These are phyloP conservation scores for Agrotis ipsilon DNA, from an alignment of 2,888 invertebrate species.

Conservation along the genomic window DNA sequence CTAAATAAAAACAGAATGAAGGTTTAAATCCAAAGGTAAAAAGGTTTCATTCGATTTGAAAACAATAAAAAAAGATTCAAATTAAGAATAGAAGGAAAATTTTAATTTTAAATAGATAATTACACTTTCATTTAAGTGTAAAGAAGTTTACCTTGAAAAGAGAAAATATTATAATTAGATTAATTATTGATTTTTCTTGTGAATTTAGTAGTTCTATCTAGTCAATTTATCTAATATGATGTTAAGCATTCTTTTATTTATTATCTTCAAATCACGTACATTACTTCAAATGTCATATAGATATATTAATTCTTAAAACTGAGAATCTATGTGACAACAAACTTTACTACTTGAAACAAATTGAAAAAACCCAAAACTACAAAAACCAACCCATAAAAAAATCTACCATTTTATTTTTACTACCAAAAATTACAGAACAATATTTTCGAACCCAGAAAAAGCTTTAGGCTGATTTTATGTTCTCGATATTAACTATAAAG, in stretches of 20 bases:
- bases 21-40: constrained; percentile 23
- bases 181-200: constrained; percentile 34
- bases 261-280: constrained; percentile 68
- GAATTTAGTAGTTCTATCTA: constrained; percentile 61
- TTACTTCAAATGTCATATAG: constrained; percentile 60
- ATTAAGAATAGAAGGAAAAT: constrained; percentile 30
- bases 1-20: constrained; percentile 15
- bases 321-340: constrained; percentile 45
- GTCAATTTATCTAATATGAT: constrained; percentile 58
- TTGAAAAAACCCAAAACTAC: constrained; percentile 19
- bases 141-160: constrained; percentile 53
- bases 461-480: no score
- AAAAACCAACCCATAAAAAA: constrained; percentile 22
- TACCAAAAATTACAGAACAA: constrained; percentile 2
- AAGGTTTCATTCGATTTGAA: constrained; percentile 37
- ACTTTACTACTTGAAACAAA: constrained; percentile 37
- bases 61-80: constrained; percentile 46
- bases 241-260: constrained; percentile 61
- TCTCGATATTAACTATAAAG: no score
- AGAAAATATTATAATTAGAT: constrained; percentile 45
- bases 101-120: constrained; percentile 17
- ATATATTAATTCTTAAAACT: constrained; percentile 25
- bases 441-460: constrained; percentile 21
- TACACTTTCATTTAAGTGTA: constrained; percentile 50
- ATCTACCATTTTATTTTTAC: no score